These are phyloP conservation scores for Steromphala cineraria DNA, from an alignment of 2,888 invertebrate species.

Conservation along the genomic window DNA sequence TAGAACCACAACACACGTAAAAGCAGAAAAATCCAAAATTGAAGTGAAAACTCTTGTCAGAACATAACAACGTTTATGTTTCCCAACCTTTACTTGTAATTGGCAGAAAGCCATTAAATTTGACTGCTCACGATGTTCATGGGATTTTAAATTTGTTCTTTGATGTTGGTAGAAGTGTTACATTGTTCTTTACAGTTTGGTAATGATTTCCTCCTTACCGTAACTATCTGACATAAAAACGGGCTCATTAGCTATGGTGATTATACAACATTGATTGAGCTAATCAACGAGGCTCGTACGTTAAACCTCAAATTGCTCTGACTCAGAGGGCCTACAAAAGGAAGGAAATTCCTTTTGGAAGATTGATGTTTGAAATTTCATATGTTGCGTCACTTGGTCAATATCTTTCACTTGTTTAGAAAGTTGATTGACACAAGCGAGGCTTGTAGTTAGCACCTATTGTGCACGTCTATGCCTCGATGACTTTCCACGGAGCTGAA, in stretches of 20 bases:
- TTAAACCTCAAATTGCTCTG: not conserved
- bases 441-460: conserved; percentile 4
- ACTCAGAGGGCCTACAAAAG: not conserved
- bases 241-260: not conserved
- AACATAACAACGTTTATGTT: too few relatives aligned
- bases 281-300: not conserved
- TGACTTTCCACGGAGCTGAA: not conserved
- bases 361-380: not conserved
- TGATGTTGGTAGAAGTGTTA: not conserved
- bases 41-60: too few relatives aligned
- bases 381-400: not conserved
- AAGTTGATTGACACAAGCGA: not conserved
- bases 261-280: conserved; percentile 11
- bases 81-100: too few relatives aligned
- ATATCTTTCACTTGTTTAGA: not conserved
- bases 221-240: not conserved
- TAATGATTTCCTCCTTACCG: not conserved
- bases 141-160: not conserved
- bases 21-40: too few relatives aligned
- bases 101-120: too few relatives aligned
- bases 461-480: not conserved
- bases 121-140: not conserved
- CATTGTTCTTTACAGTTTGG: not conserved
- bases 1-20: too few relatives aligned
- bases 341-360: not conserved